These are phyloP conservation scores for Caradrina clavipalpis DNA, from an alignment of 2,888 invertebrate genomes.

Conservation along the genomic window DNA sequence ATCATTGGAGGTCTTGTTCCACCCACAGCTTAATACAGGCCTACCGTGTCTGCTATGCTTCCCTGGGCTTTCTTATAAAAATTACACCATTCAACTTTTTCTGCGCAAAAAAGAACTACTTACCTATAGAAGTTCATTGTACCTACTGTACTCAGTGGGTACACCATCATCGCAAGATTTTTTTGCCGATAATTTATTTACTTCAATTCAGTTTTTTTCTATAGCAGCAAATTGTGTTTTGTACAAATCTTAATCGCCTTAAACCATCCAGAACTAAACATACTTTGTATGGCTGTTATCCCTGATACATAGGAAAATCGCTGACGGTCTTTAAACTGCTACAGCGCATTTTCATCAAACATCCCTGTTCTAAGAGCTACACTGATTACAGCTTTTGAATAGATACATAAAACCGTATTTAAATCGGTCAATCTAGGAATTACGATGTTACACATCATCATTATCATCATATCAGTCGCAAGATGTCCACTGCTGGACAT, in stretches of 20 bases:
- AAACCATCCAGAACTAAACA: background rate
- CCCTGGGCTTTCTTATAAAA: slow-evolving; percentile 42
- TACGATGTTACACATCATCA: background rate
- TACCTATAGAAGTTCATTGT: slow-evolving; percentile 38
- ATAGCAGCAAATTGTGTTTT: background rate
- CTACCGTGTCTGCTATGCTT: slow-evolving; percentile 31
- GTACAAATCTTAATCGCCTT: background rate
- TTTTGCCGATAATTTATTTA: slow-evolving; percentile 38
- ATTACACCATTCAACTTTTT: slow-evolving; percentile 39
- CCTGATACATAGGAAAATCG: background rate
- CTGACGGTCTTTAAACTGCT: too few species aligned
- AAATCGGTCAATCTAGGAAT: background rate
- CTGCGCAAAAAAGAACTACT: slow-evolving; percentile 12
- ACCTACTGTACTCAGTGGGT: slow-evolving; percentile 14
- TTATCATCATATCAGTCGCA: too few species aligned
- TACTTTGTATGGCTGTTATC: background rate
- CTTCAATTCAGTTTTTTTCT: slow-evolving; percentile 31
- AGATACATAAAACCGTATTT: background rate
- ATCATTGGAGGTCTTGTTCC: slow-evolving; percentile 6
- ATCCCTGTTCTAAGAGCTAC: background rate
- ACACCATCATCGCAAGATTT: slow-evolving; percentile 41
- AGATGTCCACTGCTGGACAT: too few species aligned
- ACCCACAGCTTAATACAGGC: slow-evolving; percentile 17
- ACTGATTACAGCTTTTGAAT: background rate
- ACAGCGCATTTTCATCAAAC: background rate